Percentiles rank a stretch among this genome's conserved stretches.
phyloP scores from a whole-genome alignment of 2,113 vertebrate genomes.

The Rana temporaria region DNA sequence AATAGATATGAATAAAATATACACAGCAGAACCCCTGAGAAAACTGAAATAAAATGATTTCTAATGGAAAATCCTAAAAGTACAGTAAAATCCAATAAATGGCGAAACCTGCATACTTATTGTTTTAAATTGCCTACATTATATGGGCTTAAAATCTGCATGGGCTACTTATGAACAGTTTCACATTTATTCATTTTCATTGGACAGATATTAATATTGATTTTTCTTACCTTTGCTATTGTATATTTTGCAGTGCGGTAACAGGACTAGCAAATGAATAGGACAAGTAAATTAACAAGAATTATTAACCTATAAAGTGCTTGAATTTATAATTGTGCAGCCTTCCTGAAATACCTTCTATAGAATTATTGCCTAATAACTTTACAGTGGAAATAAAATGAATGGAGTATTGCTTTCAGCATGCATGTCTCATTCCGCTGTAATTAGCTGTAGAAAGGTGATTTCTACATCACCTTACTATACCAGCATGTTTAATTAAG shows the following conservation, averaged over 20 bases:
- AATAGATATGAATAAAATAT: no score
- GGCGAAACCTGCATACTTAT: not conserved
- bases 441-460: slow-evolving; percentile 29
- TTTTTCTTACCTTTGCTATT: slow-evolving; percentile 52
- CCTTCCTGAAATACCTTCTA: slow-evolving; percentile 33
- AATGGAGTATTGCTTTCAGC: slow-evolving; percentile 19
- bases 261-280: slow-evolving; percentile 47
- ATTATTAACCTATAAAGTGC: slow-evolving; percentile 56
- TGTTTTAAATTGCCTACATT: slow-evolving; percentile 25
- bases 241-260: slow-evolving; percentile 56
- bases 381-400: slow-evolving; percentile 42
- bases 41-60: no score
- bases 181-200: slow-evolving; percentile 45
- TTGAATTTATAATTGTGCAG: slow-evolving; percentile 49
- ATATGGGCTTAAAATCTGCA: slow-evolving; percentile 27
- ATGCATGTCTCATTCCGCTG: slow-evolving; percentile 14
- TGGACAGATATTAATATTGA: slow-evolving; percentile 51
- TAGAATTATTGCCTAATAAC: slow-evolving; percentile 50
- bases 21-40: no score
- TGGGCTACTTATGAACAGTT: slow-evolving; percentile 19
- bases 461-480: slow-evolving; percentile 4
- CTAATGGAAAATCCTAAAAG: no score
- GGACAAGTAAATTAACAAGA: slow-evolving; percentile 51
- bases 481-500: slow-evolving; percentile 17
- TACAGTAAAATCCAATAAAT: no score